Base-by-base conservation (phyloP, 2,797 vertebrate genomes). In the Trachops cirrhosus region DNA sequence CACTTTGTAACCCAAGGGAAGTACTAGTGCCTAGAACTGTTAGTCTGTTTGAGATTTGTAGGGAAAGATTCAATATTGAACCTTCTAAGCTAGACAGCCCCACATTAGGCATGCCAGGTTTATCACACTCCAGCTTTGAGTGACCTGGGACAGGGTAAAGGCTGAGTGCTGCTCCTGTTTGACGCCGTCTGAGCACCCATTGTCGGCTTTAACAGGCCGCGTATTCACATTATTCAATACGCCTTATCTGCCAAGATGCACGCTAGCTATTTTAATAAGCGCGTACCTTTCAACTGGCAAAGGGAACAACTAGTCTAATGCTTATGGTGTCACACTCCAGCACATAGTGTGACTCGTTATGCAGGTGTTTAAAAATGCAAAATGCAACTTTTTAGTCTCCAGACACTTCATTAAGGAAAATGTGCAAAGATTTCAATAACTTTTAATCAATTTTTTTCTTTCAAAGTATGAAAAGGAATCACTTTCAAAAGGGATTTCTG, bases 21-120 rank as follows among this genome's bases (percentile, higher is more conserved):
- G 34, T 91, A 22, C 41, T 44, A 34, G 57, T 54, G 19, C 78
- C 48, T 59, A 15, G 73, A 44, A 79, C 8, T 54, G 37, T 95
- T 89, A 77, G 57, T 82, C 59, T 86, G 16, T 89, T 96, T 87
- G 80, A 93, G 75, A 88, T 74, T 57, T 93, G 41, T 24, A 87
- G 62, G 80, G 59, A 89, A 70, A 94, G 44, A 89, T 87, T 89
- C 71, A 93, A 44, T 93, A 62, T 78, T 92, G 92, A 92, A 90
- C 86, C 89, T 83, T 92, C 77, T 93, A 48, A 78, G 26, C 75
- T 39, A 94, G 91, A 97, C 89, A 96, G 83, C 62, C 96, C 70
- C 91, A 57, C 86, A 96, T 96, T 85, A 93, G 95, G 96, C 84
- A 94, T 85, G 84, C 89, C 71, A 79, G 94, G 91, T 96, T 96